Base-by-base conservation (phyloP, 35 echinoderm and acorn worm genomes). In the Lytechinus pictus region DNA sequence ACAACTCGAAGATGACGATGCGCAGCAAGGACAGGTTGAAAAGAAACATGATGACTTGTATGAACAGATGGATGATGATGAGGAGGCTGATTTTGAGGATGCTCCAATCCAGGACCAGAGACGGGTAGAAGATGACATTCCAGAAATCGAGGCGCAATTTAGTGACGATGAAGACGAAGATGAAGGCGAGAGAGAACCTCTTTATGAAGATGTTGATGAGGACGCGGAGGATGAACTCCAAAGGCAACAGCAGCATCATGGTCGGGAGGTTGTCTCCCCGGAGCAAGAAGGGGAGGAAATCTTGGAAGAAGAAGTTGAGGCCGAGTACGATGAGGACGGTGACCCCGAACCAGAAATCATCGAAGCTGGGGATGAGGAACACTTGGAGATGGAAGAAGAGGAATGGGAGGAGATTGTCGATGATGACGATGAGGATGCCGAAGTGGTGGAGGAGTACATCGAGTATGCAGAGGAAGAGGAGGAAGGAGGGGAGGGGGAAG, bases 371-470 rank as follows among this genome's bases (percentile, higher is more conserved):
- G 95, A 87, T 57, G 95, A 94, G 21, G 88, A 96, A 52, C 61
- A 86, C 28, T 94, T 55, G 52, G 95, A 96, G 54, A 86, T 93
- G 86, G 95, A 60, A 51, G 89, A 92, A 92, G 87, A 94, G 60
- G 52, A 94, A 56, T 90, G 51, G 61, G 91, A 94, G 61, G 54
- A 94, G 87, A 92, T 52, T 61, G 57, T 61, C 12, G 95, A 95
- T 58, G 87, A 56, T 86, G 52, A 94, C 27, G 89, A 58, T 61
- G 95, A 96, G 51, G 90, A 96, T 93, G 95, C 54, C 27, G 92
- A 96, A 94, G 95, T 94, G 53, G 95, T 52, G 14, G 95, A 93
- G 12, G 95, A 93, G 54, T 54, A 87, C 53, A 54, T 92, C 24
- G 95, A 92, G 54, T 86, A 91, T 54, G 91, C 52, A 52, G 71